phyloP scores from a whole-genome alignment of 1,140 invertebrate genomes.

The Ips nitidus region DNA sequence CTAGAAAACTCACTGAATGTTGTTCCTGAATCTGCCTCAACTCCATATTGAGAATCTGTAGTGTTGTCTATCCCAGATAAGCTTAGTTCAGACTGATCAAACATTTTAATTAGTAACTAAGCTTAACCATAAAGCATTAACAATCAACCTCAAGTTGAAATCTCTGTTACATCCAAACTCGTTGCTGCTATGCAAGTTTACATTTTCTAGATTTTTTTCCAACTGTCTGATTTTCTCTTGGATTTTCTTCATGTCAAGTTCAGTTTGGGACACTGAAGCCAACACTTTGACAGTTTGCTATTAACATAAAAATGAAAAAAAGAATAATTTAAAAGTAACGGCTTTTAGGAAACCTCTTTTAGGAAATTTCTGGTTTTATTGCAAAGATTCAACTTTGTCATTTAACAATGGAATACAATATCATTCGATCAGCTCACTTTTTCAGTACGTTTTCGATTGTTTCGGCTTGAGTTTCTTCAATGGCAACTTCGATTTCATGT shows the following conservation, averaged over 20 bases:
- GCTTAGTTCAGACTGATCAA: constrained; percentile 19
- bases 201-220: constrained; percentile 38
- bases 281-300: constrained; percentile 31
- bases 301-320: not conserved
- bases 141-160: not conserved
- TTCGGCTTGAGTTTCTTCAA: constrained; percentile 5
- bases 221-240: constrained; percentile 38
- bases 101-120: not conserved
- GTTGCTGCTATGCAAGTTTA: constrained; percentile 14
- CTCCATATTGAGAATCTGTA: constrained; percentile 12
- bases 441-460: constrained; percentile 15
- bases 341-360: too few relatives aligned
- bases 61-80: constrained; percentile 12
- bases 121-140: not conserved
- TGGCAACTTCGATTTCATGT: constrained; percentile 1
- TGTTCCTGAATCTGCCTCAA: constrained; percentile 10
- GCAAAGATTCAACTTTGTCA: not conserved
- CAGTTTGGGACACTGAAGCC: constrained; percentile 35
- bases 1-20: constrained; percentile 19
- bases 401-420: not conserved
- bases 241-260: constrained; percentile 39
- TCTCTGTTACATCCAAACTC: not conserved
- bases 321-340: too few relatives aligned
- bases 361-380: not conserved
- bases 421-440: constrained; percentile 11